Percentiles rank a stretch among this genome's conserved stretches.
Evolutionary conservation across 2,113 vertebrate species (phyloP).

Genomic region (Corydoras sp.): DNA sequence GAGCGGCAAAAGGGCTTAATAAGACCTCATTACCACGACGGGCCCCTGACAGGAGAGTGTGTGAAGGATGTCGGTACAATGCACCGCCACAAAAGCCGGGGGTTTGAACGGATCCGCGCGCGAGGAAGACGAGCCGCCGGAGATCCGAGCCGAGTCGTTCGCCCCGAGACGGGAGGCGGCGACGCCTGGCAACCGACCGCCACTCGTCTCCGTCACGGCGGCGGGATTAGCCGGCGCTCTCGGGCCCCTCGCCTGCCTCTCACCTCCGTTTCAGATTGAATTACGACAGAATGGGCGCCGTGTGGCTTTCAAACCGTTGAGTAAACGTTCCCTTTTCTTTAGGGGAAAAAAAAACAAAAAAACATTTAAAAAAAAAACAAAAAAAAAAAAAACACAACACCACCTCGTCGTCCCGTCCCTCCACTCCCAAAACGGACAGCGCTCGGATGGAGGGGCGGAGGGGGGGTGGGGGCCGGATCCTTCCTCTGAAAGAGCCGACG

Average conservation of each 20-base stretch:
- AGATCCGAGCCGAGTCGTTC: conserved; percentile 60
- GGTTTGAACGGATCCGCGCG: conserved; percentile 53
- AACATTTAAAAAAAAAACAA: too few species aligned
- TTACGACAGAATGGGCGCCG: conserved; percentile 5
- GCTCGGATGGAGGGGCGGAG: conserved; percentile 48
- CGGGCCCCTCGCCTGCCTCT: not conserved
- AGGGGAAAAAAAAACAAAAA: too few species aligned
- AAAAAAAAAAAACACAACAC: too few species aligned
- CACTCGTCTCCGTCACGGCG: conserved; percentile 3
- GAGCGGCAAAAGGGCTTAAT: conserved; percentile 58
- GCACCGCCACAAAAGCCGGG: conserved; percentile 60
- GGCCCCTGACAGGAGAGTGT: conserved; percentile 27
- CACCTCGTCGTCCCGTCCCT: too few species aligned
- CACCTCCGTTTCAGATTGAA: conserved; percentile 8
- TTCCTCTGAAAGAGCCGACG: conserved; percentile 18
- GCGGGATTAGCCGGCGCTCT: conserved; percentile 24
- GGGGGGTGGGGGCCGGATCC: conserved; percentile 15
- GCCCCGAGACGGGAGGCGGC: conserved; percentile 17
- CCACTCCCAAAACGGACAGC: conserved; percentile 39
- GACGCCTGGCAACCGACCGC: conserved; percentile 23
- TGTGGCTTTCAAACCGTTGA: conserved; percentile 17
- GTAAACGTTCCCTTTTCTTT: conserved; percentile 16
- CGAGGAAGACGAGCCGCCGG: conserved; percentile 55
- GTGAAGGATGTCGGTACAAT: conserved; percentile 56
- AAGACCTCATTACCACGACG: conserved; percentile 57